Base-by-base conservation (phyloP, 1,140 invertebrate genomes). In the Ganaspis sp. region DNA sequence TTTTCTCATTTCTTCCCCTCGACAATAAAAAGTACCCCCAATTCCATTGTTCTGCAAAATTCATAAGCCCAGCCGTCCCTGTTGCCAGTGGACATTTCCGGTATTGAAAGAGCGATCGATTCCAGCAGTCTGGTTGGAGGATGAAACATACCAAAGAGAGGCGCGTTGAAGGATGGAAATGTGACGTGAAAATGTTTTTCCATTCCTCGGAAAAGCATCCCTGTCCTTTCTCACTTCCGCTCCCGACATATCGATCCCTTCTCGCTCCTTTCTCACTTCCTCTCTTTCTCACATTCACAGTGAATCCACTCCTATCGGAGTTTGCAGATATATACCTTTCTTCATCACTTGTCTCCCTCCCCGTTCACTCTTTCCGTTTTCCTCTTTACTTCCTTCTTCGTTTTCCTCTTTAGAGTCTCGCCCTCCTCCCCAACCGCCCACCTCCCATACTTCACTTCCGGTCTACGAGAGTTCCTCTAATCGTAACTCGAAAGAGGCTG, bases 211-310 rank as follows among this genome's bases (percentile, higher is more conserved):
- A 23, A 54, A 64, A 64, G 21, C 21, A 29, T 12, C 54, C 8
- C 21, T 29, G 54, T 19, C 54, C 9, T 64, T 29, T 64, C 23
- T 12, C 23, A 64, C 23, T 29, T 64, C 54, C 54, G 54, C 23
- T 64, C 54, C 29, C 54, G 54, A 64, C 54, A 64, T 64, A 64
- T 64, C 54, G 54, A 64, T 64, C 54, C 54, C 54, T 54, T 23
- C 5, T 64, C 54, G 1, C 11, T 64, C 54, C 54, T 58, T 58
- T 58, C 26, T 58, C 21, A 23, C 6, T 17, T n/a, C 45, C 45
- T n/a, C 5, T n/a, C 45, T n/a, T 6, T 17, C 45, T n/a, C 45
- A n/a, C 15, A 17, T 6, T 49, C 45, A 17, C 45, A n/a, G n/a
- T n/a, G n/a, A n/a, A n/a, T n/a, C n/a, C n/a, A n/a, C n/a, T n/a